Percentiles rank a stretch among this genome's conserved stretches.
phyloP scores from a whole-genome alignment of 2,797 vertebrate species.

The Botia almorhae region DNA sequence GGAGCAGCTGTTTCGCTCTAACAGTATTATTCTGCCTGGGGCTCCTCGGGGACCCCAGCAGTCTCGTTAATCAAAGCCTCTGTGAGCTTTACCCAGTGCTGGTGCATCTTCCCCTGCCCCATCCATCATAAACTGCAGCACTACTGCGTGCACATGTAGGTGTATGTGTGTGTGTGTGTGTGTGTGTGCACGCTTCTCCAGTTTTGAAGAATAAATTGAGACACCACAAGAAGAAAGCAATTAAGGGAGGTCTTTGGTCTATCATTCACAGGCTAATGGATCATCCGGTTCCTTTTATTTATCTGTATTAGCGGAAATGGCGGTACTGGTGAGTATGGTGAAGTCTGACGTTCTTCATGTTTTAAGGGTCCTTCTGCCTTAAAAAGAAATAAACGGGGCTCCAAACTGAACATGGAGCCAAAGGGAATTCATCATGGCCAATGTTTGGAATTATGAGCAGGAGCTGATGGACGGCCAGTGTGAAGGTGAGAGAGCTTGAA shows the following conservation, averaged over 20 bases:
- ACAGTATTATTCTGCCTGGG: conserved; percentile 73
- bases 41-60: conserved; percentile 76
- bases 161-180: too few species aligned
- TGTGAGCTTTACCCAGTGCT: conserved; percentile 68
- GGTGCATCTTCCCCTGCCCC: conserved; percentile 73
- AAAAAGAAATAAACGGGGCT: conserved; percentile 56
- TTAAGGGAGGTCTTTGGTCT: conserved; percentile 73
- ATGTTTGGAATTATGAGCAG: conserved; percentile 40
- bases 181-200: conserved; percentile 26
- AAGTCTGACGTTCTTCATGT: conserved; percentile 46
- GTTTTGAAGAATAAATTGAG: conserved; percentile 69
- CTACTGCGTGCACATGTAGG: neutral
- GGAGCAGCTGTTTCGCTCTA: conserved; percentile 71
- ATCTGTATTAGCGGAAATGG: conserved; percentile 44
- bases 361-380: conserved; percentile 44
- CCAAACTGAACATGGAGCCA: conserved; percentile 43
- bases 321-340: conserved; percentile 39
- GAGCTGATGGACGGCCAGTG: conserved; percentile 49
- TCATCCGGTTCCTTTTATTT: conserved; percentile 58
- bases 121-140: conserved; percentile 80
- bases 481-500: conserved; percentile 50
- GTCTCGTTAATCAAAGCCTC: conserved; percentile 82
- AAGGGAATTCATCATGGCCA: conserved; percentile 51
- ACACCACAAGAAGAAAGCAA: conserved; percentile 68
- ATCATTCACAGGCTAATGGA: conserved; percentile 73